These are phyloP conservation scores for Thunnus maccoyii DNA, from an alignment of 2,113 vertebrate species.

Conservation along the genomic window DNA sequence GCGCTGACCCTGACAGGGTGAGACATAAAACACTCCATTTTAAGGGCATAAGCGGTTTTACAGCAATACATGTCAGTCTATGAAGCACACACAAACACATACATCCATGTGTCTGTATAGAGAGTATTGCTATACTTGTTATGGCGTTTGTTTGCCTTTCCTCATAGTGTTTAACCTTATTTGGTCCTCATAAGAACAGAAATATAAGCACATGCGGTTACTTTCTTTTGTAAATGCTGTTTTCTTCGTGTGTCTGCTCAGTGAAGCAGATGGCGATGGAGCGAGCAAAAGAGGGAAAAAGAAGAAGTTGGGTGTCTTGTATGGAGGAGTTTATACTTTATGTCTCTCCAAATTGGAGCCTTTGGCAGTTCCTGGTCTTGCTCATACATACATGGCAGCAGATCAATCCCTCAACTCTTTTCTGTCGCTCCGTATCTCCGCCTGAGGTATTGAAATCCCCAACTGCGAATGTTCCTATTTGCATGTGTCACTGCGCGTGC, in stretches of 20 bases:
- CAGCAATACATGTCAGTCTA: constrained; percentile 23
- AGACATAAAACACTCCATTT: constrained; percentile 66
- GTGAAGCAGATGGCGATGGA: constrained; percentile 68
- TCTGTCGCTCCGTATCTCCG: constrained; percentile 25
- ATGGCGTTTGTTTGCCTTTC: background rate
- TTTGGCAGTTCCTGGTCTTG: constrained; percentile 50
- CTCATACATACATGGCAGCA: constrained; percentile 67
- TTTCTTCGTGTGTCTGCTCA: constrained; percentile 30
- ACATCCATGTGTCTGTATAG: background rate
- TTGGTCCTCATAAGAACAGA: background rate
- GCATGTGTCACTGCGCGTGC: constrained; percentile 52
- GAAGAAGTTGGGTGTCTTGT: constrained; percentile 45
- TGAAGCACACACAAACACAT: background rate
- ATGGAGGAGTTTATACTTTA: constrained; percentile 63
- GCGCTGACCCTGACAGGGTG: constrained; percentile 51
- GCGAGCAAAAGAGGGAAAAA: constrained; percentile 20
- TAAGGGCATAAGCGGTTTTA: constrained; percentile 54
- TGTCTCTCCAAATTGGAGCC: constrained; percentile 73
- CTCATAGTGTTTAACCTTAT: background rate
- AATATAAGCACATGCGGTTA: background rate
- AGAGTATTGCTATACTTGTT: background rate
- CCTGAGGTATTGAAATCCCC: constrained; percentile 48
- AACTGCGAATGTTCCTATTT: constrained; percentile 36
- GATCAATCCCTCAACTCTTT: constrained; percentile 46
- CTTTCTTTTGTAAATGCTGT: constrained; percentile 8